Base-by-base conservation (phyloP, 2,797 vertebrate genomes). In the Vespertilio murinus region DNA sequence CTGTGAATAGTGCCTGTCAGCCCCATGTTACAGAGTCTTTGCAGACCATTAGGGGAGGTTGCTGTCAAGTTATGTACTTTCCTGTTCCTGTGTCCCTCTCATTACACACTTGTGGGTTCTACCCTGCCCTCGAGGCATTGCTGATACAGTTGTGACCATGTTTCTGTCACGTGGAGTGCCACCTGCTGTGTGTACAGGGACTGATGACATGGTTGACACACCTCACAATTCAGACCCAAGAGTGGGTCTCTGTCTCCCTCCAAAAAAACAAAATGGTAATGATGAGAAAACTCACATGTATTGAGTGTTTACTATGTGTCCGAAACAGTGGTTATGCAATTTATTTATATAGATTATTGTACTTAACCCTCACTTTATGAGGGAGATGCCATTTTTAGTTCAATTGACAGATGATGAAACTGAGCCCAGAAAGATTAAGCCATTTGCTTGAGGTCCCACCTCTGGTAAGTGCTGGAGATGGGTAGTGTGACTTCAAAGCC, bases 341-440 rank as follows among this genome's bases (percentile, higher is more conserved):
- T 94, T 88, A 35, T 70, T 74, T 73, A 28, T 67, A 22, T 93
- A 33, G 40, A 83, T 95, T 90, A 79, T 47, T 23, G 16, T 25
- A 52, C 38, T 85, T 86, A 78, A 86, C 61, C 74, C 25, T 86
- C 22, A 10, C n/a, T 75, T 65, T n/a, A 42, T 49, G 52, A 91
- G 30, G 6, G 45, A 67, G 35, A 54, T 40, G 18, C 69, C 47
- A 30, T 92, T 93, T 90, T 95, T 71, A 92, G 83, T 94, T 95
- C 83, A 92, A 11, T 81, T 87, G 70, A 67, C 47, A 90, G 77
- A 73, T 80, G 65, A 87, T 85, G 83, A 91, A 88, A 91, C 33
- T 86, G 52, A 80, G 28, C 22, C 17, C 23, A 74, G 65, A 81
- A 95, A 95, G 95, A 88, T 83, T 17, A 74, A 75, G 54, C 38